Evolutionary conservation across 2,113 vertebrate genomes (phyloP).

Genomic region (Hemibagrus wyckioides): DNA sequence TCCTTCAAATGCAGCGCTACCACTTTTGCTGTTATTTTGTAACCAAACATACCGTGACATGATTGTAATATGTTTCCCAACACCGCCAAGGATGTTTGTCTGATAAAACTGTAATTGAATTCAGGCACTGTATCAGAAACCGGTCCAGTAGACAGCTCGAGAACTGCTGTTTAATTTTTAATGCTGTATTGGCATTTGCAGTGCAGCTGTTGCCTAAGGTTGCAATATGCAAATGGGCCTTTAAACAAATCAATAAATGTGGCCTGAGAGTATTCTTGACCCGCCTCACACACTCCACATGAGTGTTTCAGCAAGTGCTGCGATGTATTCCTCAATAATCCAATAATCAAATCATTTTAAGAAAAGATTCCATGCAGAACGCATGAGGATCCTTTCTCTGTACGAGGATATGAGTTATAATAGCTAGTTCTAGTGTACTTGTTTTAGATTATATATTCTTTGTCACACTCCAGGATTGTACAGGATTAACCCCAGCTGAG

Average conservation of each 20-base stretch:
- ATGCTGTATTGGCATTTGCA: background rate
- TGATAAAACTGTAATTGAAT: background rate
- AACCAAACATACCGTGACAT: background rate
- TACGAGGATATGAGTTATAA: background rate
- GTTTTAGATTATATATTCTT: background rate
- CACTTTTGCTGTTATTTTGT: background rate
- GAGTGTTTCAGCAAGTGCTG: background rate
- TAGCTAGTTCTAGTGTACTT: background rate
- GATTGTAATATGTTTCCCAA: background rate
- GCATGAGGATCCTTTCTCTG: background rate
- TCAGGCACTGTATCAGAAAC: background rate
- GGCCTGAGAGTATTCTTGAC: background rate
- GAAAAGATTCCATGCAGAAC: background rate
- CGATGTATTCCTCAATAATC: background rate
- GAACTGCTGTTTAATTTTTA: background rate
- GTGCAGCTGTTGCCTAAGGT: background rate
- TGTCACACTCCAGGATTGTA: background rate
- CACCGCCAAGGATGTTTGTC: background rate
- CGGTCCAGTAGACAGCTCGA: background rate
- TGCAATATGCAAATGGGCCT: constrained; percentile 23
- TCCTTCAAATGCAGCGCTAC: background rate
- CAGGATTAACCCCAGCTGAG: background rate
- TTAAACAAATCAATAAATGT: constrained; percentile 19
- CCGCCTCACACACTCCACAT: no score
- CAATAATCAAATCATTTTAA: background rate